A percentile compares a stretch with the other conserved stretches of the same genome.
Evolutionary conservation across 2,888 invertebrate genomes (phyloP).

Genomic region (Dusona sp.): DNA sequence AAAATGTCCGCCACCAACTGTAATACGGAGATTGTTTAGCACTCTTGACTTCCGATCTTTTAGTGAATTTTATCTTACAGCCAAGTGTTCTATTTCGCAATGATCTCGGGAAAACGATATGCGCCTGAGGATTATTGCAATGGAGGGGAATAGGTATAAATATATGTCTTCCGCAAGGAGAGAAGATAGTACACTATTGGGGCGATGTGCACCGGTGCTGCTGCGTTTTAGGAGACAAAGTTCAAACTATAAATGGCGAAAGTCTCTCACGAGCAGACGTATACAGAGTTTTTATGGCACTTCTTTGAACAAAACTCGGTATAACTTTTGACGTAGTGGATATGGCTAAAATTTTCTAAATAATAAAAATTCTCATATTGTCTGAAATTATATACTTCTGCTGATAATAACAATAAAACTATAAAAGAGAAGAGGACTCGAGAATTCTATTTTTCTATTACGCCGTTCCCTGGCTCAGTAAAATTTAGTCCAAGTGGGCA

Average conservation of each 20-base stretch:
- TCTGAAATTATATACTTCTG: slow-evolving; percentile 36
- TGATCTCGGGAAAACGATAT: slow-evolving; percentile 42
- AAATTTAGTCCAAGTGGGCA: slow-evolving; percentile 25
- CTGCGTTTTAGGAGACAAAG: slow-evolving; percentile 62
- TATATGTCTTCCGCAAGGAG: slow-evolving; percentile 25
- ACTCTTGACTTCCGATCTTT: background rate
- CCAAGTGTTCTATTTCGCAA: slow-evolving; percentile 13
- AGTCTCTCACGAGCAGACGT: slow-evolving; percentile 45
- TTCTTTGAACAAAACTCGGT: slow-evolving; percentile 33
- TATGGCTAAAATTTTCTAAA: slow-evolving; percentile 41
- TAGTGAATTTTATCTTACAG: slow-evolving; percentile 14
- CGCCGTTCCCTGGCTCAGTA: slow-evolving; percentile 3
- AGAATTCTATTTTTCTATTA: slow-evolving; percentile 31
- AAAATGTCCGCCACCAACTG: background rate
- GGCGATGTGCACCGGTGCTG: slow-evolving; percentile 9
- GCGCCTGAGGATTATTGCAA: slow-evolving; percentile 60
- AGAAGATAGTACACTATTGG: slow-evolving; percentile 5
- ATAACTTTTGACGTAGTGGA: slow-evolving; percentile 24
- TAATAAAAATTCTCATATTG: slow-evolving; percentile 52
- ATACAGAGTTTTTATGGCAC: slow-evolving; percentile 40
- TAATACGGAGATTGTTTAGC: background rate
- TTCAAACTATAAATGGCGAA: slow-evolving; percentile 54
- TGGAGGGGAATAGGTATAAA: slow-evolving; percentile 19
- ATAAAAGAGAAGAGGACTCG: slow-evolving; percentile 16
- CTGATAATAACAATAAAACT: slow-evolving; percentile 42